Percentiles rank a stretch among this genome's conserved stretches.
Conservation (phyloP, 2,888 invertebrate species). For the Callinectes sapidus region DNA sequence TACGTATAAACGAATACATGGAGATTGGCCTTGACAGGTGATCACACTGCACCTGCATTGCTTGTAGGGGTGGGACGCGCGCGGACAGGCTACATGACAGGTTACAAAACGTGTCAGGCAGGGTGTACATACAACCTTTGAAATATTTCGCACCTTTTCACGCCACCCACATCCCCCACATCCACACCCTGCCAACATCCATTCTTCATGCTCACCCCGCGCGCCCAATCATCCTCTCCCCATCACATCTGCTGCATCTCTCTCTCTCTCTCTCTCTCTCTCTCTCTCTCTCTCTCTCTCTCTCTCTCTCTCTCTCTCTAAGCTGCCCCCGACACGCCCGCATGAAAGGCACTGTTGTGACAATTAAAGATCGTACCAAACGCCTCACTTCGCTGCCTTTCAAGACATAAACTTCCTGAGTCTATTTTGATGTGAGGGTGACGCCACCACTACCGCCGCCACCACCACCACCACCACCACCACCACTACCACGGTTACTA, state of each 20-base stretch:
- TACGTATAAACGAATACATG: not conserved
- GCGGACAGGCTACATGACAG: not conserved
- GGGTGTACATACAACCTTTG: not conserved
- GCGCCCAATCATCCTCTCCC: not conserved
- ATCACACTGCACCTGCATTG: not conserved
- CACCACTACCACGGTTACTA: not conserved
- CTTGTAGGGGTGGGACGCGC: not conserved
- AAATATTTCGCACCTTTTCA: not conserved
- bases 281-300: no score
- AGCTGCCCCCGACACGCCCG: no score
- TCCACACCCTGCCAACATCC: not conserved
- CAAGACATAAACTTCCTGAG: slow-evolving; percentile 10
- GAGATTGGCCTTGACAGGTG: not conserved
- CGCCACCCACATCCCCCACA: not conserved
- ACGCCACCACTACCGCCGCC: not conserved
- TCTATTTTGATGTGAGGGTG: slow-evolving; percentile 30
- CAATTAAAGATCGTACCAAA: slow-evolving; percentile 7
- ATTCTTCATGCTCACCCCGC: not conserved
- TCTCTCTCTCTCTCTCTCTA: not conserved
- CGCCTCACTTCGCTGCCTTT: slow-evolving; percentile 3
- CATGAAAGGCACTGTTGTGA: slow-evolving; percentile 28
- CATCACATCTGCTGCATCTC: not conserved
- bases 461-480: not conserved
- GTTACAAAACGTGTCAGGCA: not conserved
- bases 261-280: not conserved